Base-by-base conservation (phyloP, 2,797 vertebrate genomes). In the Phataginus tetradactyla region DNA sequence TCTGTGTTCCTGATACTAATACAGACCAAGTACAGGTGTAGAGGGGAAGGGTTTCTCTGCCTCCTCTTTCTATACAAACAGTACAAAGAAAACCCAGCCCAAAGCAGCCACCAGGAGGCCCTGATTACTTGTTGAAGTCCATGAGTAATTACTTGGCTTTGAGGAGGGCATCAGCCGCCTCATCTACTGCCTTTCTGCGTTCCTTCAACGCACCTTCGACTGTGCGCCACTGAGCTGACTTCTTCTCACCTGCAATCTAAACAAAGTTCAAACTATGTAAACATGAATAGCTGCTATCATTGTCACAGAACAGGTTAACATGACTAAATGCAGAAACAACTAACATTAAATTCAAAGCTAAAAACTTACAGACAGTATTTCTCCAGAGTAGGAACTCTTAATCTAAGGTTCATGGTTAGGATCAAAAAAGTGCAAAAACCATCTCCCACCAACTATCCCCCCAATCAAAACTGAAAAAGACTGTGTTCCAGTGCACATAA, bases 161-260 rank as follows among this genome's bases (percentile, higher is more conserved):
- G 77, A 98, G 96, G 51, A 99, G 98, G 91, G 99, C 98, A 1
- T 99, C 97, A 14, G 98, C 98, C 12, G 99, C 99, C 95, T 99
- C 99, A 7, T 99, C 99, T 53, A 99, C 99, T 0, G 99, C 98
- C 29, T 97, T 98, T 78, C 98, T 99, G 78, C 99, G 98, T 23
- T 99, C 99, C 88, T 98, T 98, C 95, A 99, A 95, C 0, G 99
- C 99, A 8, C 99, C 98, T 95, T 99, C 99, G 77, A 99, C 98
- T 3, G 99, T 99, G 95, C 99, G 99, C 99, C 99, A 99, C 98
- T 99, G 99, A 39, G 98, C 96, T 0, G 99, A 99, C 97, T 99
- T 99, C 53, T 99, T 99, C 93, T 99, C 98, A 68, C 98, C 98
- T 3, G 99, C 89, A 59, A 95, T 98, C 99, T 99, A 91, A 97